Conservation (phyloP, 2,797 vertebrate species). For the Poeciliopsis paucimaculata region DNA sequence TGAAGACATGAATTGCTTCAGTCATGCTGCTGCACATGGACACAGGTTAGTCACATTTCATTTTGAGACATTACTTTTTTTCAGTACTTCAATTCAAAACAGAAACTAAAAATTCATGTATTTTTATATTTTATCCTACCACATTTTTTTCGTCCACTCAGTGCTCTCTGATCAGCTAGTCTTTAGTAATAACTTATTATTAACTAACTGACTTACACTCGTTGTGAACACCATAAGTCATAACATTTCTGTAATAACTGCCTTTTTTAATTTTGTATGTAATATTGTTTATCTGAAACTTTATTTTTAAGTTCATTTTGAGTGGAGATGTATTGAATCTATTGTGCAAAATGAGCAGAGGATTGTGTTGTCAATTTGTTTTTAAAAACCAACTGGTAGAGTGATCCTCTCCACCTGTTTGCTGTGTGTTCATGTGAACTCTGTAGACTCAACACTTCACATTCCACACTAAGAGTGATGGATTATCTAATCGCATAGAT, state of each 20-base stretch:
- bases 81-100: background rate
- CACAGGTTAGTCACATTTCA: constrained; percentile 85
- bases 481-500: constrained; percentile 57
- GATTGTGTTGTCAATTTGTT: constrained; percentile 50
- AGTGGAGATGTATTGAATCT: background rate
- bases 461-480: constrained; percentile 63
- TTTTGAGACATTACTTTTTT: background rate
- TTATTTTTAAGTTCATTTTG: background rate
- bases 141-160: background rate
- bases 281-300: background rate
- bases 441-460: constrained; percentile 71
- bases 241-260: background rate
- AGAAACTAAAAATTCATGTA: background rate
- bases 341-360: constrained; percentile 1
- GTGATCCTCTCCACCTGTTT: constrained; percentile 70
- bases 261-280: background rate
- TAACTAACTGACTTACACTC: background rate
- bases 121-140: background rate
- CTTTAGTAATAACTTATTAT: background rate
- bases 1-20: constrained; percentile 98
- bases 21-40: constrained; percentile 93
- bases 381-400: constrained; percentile 47
- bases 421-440: constrained; percentile 54
- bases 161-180: background rate
- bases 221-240: background rate